A percentile compares a stretch with the other conserved stretches of the same genome.
Evolutionary conservation across 2,888 invertebrate species (phyloP).

Genomic region (Adelognathus sp.): DNA sequence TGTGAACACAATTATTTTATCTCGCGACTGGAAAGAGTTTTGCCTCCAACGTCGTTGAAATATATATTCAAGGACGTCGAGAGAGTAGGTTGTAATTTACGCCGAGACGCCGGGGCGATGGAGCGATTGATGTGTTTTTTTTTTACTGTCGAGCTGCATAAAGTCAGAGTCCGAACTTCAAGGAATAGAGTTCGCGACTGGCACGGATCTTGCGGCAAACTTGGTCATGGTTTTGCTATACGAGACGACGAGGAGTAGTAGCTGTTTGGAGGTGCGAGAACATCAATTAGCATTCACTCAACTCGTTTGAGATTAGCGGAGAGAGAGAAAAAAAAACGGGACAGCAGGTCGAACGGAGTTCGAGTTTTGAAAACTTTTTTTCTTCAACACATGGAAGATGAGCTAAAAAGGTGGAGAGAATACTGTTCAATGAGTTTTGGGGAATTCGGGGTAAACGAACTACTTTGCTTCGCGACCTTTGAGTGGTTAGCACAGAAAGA

Average conservation of each 20-base stretch:
- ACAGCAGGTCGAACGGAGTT: background rate
- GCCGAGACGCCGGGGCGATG: background rate
- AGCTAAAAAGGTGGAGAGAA: too few relatives aligned
- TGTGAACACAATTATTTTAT: background rate
- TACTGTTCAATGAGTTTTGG: too few relatives aligned
- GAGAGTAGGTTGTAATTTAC: background rate
- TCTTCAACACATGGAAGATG: too few relatives aligned
- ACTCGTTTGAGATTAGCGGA: background rate
- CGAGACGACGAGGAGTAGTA: too few relatives aligned
- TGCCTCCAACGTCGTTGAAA: too few relatives aligned
- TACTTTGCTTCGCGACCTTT: too few relatives aligned
- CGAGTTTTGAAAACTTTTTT: background rate
- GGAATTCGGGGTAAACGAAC: too few relatives aligned
- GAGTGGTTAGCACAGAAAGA: too few relatives aligned
- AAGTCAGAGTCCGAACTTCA: background rate
- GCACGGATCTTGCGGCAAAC: background rate
- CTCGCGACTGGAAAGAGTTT: background rate
- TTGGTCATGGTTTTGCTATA: background rate
- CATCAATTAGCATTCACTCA: background rate
- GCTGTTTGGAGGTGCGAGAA: background rate
- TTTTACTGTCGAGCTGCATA: background rate
- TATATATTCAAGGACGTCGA: background rate
- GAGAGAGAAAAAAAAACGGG: background rate
- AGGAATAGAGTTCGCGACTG: background rate
- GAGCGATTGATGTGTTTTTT: background rate